Percentiles rank a stretch among this genome's conserved stretches.
Evolutionary conservation across 2,797 vertebrate species (phyloP).

Genomic region (Spinus olivaceus): DNA sequence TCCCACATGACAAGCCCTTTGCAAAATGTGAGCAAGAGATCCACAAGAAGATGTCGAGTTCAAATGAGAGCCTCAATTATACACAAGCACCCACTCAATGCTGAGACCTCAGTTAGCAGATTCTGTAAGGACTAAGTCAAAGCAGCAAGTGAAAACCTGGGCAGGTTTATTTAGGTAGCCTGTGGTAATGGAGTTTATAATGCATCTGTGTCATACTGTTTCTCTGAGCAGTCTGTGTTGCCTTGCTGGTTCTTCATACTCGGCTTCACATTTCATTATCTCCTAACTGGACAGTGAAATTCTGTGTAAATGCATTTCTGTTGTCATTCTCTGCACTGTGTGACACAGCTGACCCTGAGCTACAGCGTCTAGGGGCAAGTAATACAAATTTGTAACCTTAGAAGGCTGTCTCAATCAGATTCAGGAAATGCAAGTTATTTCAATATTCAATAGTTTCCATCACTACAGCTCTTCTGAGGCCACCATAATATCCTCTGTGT

Average conservation of each 20-base stretch:
- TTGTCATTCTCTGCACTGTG: background rate
- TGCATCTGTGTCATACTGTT: background rate
- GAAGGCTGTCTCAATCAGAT: background rate
- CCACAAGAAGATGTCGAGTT: background rate
- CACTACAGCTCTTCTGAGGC: background rate
- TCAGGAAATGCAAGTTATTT: background rate
- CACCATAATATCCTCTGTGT: background rate
- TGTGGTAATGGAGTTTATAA: background rate
- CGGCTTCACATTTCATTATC: background rate
- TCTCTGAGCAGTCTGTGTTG: background rate
- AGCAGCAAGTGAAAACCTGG: background rate
- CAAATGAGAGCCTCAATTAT: background rate
- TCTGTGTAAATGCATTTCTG: background rate
- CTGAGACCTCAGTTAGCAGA: background rate
- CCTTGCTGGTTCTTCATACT: background rate
- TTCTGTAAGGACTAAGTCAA: background rate
- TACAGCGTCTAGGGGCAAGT: background rate
- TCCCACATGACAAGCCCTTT: background rate
- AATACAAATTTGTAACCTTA: background rate
- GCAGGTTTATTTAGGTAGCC: background rate
- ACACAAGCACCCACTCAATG: background rate
- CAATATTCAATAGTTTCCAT: background rate
- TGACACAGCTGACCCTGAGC: background rate
- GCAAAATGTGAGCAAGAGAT: background rate
- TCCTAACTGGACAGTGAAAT: background rate